A percentile compares a stretch with the other conserved stretches of the same genome.
Evolutionary conservation across 2,888 invertebrate genomes (phyloP).

Genomic region (Drosophila merina): DNA sequence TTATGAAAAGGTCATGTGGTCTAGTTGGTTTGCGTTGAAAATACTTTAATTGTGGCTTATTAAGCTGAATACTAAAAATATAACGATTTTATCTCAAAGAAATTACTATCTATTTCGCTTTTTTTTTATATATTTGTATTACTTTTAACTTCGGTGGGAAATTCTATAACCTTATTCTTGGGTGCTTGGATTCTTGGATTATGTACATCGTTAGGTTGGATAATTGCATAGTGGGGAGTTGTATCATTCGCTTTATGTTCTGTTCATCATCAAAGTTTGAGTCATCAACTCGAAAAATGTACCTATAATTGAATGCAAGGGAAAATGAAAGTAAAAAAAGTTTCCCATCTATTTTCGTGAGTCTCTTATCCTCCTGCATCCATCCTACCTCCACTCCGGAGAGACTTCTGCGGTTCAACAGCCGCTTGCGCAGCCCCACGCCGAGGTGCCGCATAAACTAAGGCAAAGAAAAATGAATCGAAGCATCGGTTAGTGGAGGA

Average conservation of each 20-base stretch:
- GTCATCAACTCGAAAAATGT: background rate
- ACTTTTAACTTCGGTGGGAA: too few species aligned
- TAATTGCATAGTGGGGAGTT: background rate
- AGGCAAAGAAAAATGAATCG: slow-evolving; percentile 23
- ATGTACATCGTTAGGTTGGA: too few species aligned
- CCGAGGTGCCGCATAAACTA: slow-evolving; percentile 50
- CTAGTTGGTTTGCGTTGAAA: too few species aligned
- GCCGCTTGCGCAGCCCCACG: slow-evolving; percentile 62
- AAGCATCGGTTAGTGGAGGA: slow-evolving; percentile 40
- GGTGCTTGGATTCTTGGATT: too few species aligned
- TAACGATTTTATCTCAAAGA: background rate
- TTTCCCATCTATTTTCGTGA: slow-evolving; percentile 58
- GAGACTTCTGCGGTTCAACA: slow-evolving; percentile 63
- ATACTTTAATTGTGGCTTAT: too few species aligned
- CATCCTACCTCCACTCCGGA: slow-evolving; percentile 19
- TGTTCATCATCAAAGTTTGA: background rate
- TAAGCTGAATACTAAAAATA: background rate
- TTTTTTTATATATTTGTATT: too few species aligned
- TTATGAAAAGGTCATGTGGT: background rate
- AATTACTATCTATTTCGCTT: too few species aligned
- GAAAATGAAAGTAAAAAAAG: slow-evolving; percentile 33
- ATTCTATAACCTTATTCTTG: too few species aligned
- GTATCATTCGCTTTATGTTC: too few species aligned
- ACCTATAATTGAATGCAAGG: background rate
- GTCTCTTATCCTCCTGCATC: slow-evolving; percentile 14